These are phyloP conservation scores for Ochropleura plecta DNA, from an alignment of 2,888 invertebrate genomes.

Conservation along the genomic window DNA sequence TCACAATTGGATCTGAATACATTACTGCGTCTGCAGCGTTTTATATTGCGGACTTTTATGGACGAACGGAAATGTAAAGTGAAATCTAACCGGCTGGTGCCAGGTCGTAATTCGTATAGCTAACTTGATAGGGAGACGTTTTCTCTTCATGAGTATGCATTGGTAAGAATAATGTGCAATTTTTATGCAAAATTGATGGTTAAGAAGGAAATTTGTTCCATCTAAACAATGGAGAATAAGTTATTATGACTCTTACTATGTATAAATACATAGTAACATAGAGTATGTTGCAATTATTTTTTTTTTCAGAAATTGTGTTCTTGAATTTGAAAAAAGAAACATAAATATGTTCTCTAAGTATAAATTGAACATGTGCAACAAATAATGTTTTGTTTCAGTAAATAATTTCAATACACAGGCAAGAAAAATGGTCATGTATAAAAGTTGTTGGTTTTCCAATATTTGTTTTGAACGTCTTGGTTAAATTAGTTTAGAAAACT, in stretches of 20 bases:
- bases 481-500: constrained; percentile 33
- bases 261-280: too few species aligned
- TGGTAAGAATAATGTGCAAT: constrained; percentile 38
- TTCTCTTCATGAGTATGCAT: constrained; percentile 43
- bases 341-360: neutral
- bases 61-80: constrained; percentile 69
- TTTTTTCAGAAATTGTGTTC: neutral
- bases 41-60: constrained; percentile 70
- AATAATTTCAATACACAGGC: constrained; percentile 10
- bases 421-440: constrained; percentile 21
- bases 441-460: constrained; percentile 23
- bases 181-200: constrained; percentile 25
- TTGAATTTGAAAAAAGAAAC: neutral
- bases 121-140: constrained; percentile 48
- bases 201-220: neutral
- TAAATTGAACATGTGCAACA: neutral
- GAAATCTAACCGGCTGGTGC: constrained; percentile 65
- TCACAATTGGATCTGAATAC: constrained; percentile 77
- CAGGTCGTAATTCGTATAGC: constrained; percentile 62
- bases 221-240: constrained; percentile 1
- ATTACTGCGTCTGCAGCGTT: constrained; percentile 72
- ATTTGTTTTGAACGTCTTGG: constrained; percentile 28
- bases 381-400: constrained; percentile 9
- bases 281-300: too few species aligned
- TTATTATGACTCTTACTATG: neutral